Conservation (phyloP, 2,888 invertebrate genomes). For the Yponomeuta sedellus region DNA sequence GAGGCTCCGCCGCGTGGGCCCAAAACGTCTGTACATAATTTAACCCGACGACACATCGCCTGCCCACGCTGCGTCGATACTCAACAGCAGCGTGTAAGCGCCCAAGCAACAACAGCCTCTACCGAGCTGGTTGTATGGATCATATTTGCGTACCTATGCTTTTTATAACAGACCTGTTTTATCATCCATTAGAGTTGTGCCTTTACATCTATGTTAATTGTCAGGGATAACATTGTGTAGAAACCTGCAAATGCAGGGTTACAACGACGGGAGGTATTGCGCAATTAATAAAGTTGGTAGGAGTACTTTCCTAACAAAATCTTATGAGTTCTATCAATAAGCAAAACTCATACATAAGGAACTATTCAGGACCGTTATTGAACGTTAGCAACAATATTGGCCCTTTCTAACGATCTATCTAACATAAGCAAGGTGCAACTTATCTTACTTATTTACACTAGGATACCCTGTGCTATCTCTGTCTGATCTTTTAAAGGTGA, state of each 20-base stretch:
- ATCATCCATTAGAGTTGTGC: neutral
- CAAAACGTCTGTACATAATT: neutral
- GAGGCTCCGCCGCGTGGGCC: neutral
- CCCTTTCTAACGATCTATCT: too few species aligned
- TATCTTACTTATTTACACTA: too few species aligned
- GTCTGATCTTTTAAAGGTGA: too few species aligned
- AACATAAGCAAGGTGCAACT: too few species aligned
- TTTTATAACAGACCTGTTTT: neutral
- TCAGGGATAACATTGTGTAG: constrained; percentile 4
- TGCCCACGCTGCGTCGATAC: neutral
- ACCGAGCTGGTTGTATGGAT: neutral
- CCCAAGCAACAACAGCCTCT: neutral
- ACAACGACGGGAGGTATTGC: neutral
- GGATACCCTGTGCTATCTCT: too few species aligned
- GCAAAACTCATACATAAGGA: too few species aligned
- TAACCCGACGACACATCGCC: neutral
- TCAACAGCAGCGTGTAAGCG: neutral
- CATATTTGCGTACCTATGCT: neutral
- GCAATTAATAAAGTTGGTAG: too few species aligned
- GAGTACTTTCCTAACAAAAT: too few species aligned
- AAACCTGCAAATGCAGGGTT: neutral
- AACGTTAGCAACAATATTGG: too few species aligned
- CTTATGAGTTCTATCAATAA: too few species aligned
- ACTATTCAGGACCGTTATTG: too few species aligned
- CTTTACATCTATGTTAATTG: neutral